Percentiles rank a stretch among this genome's conserved stretches.
These are phyloP conservation scores for Dissostichus mawsoni DNA, from an alignment of 2,113 vertebrate species.

Conservation along the genomic window DNA sequence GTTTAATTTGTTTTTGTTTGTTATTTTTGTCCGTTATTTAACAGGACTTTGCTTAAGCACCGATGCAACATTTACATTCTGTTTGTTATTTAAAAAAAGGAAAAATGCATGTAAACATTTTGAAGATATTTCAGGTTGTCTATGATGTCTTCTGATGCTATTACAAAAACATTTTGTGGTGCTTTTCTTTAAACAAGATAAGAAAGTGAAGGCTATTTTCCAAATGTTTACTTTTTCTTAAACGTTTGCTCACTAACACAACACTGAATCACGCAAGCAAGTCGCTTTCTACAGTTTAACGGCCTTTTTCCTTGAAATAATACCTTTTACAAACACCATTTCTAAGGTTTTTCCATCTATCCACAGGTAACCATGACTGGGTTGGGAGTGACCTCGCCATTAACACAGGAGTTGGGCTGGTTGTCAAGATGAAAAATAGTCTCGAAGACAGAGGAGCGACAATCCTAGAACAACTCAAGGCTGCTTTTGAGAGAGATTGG, in stretches of 20 bases:
- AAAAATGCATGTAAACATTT: too few species aligned
- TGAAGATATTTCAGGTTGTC: too few species aligned
- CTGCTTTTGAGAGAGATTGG: constrained; percentile 94
- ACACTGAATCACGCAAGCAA: background rate
- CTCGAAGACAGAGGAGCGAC: constrained; percentile 70
- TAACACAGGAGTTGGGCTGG: constrained; percentile 91
- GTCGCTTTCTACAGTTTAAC: background rate
- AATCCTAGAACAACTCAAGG: constrained; percentile 88
- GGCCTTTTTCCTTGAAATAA: background rate
- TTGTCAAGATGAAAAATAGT: constrained; percentile 84
- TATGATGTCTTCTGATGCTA: background rate
- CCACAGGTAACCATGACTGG: constrained; percentile 92
- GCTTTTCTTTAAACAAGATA: too few species aligned
- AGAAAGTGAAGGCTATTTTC: too few species aligned
- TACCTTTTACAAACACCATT: background rate
- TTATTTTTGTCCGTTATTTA: too few species aligned
- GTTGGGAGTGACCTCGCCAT: constrained; percentile 90
- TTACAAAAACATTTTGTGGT: too few species aligned
- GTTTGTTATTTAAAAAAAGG: too few species aligned
- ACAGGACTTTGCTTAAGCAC: too few species aligned
- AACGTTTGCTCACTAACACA: background rate
- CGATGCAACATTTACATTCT: too few species aligned
- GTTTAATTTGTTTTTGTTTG: background rate
- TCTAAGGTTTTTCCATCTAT: background rate
- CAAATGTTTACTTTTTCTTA: too few species aligned